phyloP scores from a whole-genome alignment of 2,797 vertebrate genomes.

The Phylloscopus collybita region DNA sequence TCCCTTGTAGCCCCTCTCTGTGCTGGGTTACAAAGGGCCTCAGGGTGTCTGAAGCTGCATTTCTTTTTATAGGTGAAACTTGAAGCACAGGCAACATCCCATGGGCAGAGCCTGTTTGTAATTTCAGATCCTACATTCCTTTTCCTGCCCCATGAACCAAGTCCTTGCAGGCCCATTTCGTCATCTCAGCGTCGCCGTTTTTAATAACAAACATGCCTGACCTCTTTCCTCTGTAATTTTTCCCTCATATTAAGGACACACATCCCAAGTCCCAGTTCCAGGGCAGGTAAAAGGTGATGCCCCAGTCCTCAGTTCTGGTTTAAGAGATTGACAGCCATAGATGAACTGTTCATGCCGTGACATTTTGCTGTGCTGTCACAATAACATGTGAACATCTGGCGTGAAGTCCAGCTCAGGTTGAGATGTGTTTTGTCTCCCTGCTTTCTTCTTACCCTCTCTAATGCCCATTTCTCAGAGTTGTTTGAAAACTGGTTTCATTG shows the following conservation, averaged over 20 bases:
- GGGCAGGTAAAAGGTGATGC: not conserved
- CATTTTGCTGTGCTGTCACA: not conserved
- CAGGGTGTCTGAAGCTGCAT: not conserved
- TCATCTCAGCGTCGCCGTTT: not conserved
- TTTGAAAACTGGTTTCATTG: not conserved
- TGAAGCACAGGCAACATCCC: not conserved
- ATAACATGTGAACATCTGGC: not conserved
- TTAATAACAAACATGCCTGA: not conserved
- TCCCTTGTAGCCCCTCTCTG: not conserved
- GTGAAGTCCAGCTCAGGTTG: not conserved
- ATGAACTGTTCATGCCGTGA: accelerated
- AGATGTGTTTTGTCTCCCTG: not conserved
- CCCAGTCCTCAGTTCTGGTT: not conserved
- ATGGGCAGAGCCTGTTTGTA: not conserved
- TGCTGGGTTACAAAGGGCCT: not conserved
- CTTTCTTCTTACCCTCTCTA: not conserved
- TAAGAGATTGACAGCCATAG: not conserved
- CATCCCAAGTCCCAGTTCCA: not conserved
- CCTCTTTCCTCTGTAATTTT: not conserved
- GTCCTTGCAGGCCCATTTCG: not conserved
- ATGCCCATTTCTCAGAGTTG: not conserved
- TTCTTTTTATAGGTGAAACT: slow-evolving; percentile 31
- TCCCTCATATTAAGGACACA: not conserved
- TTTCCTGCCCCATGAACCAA: not conserved
- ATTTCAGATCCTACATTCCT: not conserved